phyloP scores from a whole-genome alignment of 2,888 invertebrate genomes.

The Andrena camellia region DNA sequence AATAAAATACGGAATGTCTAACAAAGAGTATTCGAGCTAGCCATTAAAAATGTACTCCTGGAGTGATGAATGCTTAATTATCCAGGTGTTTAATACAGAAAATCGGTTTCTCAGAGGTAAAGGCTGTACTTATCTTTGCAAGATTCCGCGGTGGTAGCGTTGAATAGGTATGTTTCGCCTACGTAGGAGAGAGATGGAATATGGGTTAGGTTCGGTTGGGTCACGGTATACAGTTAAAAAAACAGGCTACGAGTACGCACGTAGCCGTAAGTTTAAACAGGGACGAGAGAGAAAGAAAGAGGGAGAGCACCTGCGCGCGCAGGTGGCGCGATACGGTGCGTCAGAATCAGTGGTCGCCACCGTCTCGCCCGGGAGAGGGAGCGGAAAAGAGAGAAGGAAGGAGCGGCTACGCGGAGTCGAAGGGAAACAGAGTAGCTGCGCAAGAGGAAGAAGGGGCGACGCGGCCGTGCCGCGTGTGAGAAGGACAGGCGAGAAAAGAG shows the following conservation, averaged over 20 bases:
- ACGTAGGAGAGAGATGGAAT: constrained; percentile 24
- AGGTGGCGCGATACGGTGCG: constrained; percentile 84
- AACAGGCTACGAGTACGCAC: constrained; percentile 33
- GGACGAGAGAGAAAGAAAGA: background rate
- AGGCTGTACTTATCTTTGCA: too few relatives aligned
- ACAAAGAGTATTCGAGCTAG: background rate
- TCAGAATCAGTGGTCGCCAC: constrained; percentile 79
- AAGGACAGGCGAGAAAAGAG: constrained; percentile 50
- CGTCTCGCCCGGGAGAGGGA: constrained; percentile 70
- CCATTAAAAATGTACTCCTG: background rate
- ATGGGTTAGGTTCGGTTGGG: constrained; percentile 43
- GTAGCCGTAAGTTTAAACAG: constrained; percentile 29
- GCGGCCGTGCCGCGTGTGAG: constrained; percentile 14
- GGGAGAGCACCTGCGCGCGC: constrained; percentile 80
- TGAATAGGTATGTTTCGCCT: background rate
- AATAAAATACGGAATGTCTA: background rate
- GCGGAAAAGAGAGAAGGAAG: constrained; percentile 49
- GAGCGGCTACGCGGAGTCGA: constrained; percentile 41
- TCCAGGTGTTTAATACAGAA: background rate
- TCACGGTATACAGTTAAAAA: constrained; percentile 34
- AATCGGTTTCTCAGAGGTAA: too few relatives aligned
- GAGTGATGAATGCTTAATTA: background rate
- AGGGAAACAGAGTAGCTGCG: constrained; percentile 59
- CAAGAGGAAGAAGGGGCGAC: constrained; percentile 67
- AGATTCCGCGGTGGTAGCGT: background rate